phyloP scores from a whole-genome alignment of 1,140 invertebrate genomes.

The Rhagoletis pomonella region DNA sequence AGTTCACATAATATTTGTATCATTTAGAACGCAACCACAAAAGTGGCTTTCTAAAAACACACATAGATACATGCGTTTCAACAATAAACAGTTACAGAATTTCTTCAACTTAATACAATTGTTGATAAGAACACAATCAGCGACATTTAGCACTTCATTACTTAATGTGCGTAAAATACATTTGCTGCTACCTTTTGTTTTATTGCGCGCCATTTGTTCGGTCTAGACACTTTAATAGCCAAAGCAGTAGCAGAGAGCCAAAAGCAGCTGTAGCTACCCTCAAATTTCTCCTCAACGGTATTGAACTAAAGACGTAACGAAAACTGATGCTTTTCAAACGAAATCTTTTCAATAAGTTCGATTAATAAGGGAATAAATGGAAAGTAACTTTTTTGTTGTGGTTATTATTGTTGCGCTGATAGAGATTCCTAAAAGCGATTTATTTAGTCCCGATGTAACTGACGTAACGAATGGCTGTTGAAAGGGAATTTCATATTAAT shows the following conservation, averaged over 20 bases:
- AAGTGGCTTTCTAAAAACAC: too few species aligned
- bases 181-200: neutral
- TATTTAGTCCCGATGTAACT: neutral
- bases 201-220: neutral
- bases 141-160: slow-evolving; percentile 36
- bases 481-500: neutral
- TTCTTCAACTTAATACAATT: neutral
- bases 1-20: too few species aligned
- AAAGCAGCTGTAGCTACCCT: neutral
- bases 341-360: neutral
- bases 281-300: too few species aligned
- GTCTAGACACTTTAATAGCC: slow-evolving; percentile 40
- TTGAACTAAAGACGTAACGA: too few species aligned
- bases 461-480: neutral
- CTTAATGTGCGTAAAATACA: neutral
- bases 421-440: neutral
- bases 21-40: too few species aligned
- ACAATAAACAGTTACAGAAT: too few species aligned
- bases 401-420: neutral
- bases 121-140: slow-evolving; percentile 6
- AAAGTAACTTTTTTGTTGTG: neutral
- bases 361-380: neutral
- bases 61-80: too few species aligned
- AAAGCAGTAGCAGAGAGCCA: neutral
- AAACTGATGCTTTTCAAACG: too few species aligned